Evolutionary conservation across 2,113 vertebrate species (phyloP).

Genomic region (Verasper variegatus): DNA sequence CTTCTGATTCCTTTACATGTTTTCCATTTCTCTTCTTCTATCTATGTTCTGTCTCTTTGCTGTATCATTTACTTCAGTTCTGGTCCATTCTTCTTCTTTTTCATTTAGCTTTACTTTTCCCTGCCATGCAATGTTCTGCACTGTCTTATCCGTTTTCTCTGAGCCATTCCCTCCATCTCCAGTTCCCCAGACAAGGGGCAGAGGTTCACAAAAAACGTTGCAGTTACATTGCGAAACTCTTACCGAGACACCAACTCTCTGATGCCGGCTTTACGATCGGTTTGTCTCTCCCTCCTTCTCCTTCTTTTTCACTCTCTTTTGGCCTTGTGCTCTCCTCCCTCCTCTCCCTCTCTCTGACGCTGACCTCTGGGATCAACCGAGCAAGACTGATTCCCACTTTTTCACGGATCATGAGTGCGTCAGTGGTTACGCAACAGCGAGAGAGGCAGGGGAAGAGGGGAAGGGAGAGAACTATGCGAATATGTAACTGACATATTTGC

Average conservation of each 20-base stretch:
- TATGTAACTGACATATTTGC: conserved; percentile 67
- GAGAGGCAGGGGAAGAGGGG: conserved; percentile 14
- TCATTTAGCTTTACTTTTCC: background rate
- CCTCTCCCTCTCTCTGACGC: conserved; percentile 47
- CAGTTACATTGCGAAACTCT: conserved; percentile 30
- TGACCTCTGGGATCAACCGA: conserved; percentile 80
- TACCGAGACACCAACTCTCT: conserved; percentile 23
- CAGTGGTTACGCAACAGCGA: conserved; percentile 71
- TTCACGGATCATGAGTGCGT: conserved; percentile 79
- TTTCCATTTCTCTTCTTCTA: background rate
- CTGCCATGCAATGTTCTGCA: too few relatives aligned
- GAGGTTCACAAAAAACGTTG: conserved; percentile 17
- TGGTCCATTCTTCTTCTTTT: conserved; percentile 10
- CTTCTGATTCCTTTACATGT: background rate
- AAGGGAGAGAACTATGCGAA: conserved; percentile 27
- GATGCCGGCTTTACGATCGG: conserved; percentile 13
- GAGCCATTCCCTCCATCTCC: conserved; percentile 34
- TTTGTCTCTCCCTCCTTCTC: conserved; percentile 16
- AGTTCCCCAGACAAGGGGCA: conserved; percentile 16
- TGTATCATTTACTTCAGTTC: background rate
- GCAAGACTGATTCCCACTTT: conserved; percentile 81
- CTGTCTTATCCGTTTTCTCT: conserved; percentile 2
- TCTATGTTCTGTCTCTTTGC: background rate
- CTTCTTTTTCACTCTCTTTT: conserved; percentile 40
- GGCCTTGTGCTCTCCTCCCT: conserved; percentile 11